Percentiles rank a stretch among this genome's conserved stretches.
Conservation (phyloP, 1,140 invertebrate genomes). For the Drosophila kurseongensis region DNA sequence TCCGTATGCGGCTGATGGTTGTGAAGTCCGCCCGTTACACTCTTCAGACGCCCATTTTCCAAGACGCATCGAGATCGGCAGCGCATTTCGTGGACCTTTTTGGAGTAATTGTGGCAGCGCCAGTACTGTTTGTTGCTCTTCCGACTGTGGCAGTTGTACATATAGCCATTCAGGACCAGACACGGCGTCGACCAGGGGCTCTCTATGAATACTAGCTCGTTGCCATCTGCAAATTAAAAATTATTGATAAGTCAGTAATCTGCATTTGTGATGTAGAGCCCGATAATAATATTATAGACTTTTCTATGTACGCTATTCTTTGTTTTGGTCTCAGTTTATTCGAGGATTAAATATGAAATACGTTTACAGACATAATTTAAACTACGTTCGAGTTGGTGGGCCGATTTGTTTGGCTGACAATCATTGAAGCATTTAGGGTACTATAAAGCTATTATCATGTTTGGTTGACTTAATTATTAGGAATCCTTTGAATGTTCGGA, state of each 20-base stretch:
- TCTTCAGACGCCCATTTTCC: slow-evolving; percentile 73
- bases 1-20: slow-evolving; percentile 84
- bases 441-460: too few species aligned
- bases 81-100: slow-evolving; percentile 71
- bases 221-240: slow-evolving; percentile 31
- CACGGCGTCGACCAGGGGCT: slow-evolving; percentile 84
- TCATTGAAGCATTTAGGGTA: too few species aligned
- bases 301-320: slow-evolving; percentile 4
- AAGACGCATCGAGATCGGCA: slow-evolving; percentile 83
- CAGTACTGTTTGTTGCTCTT: slow-evolving; percentile 83
- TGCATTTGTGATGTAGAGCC: too few species aligned
- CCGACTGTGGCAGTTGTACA: slow-evolving; percentile 84
- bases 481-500: too few species aligned
- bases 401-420: background rate
- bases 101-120: slow-evolving; percentile 84
- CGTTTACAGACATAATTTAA: slow-evolving; percentile 31
- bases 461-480: too few species aligned
- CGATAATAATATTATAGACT: background rate
- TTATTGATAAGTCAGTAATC: slow-evolving; percentile 24
- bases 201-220: slow-evolving; percentile 75
- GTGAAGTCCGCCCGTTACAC: slow-evolving; percentile 74
- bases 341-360: slow-evolving; percentile 18
- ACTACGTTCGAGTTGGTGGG: slow-evolving; percentile 8
- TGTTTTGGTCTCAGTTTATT: slow-evolving; percentile 49
- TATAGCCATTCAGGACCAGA: slow-evolving; percentile 74